Percentiles rank a stretch among this genome's conserved stretches.
Evolutionary conservation across 1,140 invertebrate species (phyloP).

Genomic region (Drosophila ogumai): DNA sequence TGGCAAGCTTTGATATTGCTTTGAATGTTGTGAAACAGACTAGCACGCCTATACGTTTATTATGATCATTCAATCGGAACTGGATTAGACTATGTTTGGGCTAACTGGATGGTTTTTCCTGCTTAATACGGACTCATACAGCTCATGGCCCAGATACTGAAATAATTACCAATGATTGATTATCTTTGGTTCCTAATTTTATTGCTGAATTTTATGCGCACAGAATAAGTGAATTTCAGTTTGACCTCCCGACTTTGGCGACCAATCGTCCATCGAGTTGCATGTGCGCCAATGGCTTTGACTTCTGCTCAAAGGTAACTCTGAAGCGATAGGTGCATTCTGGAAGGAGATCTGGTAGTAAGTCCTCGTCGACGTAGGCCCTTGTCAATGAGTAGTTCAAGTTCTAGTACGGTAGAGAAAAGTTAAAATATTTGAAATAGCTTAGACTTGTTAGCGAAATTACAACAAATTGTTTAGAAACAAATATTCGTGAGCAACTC

Average conservation of each 20-base stretch:
- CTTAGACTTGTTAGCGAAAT: background rate
- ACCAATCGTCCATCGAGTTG: constrained; percentile 41
- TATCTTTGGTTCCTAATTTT: constrained; percentile 9
- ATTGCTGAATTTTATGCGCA: constrained; percentile 1
- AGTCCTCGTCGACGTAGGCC: constrained; percentile 49
- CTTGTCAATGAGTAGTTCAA: constrained; percentile 57
- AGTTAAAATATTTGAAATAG: background rate
- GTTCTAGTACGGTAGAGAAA: constrained; percentile 26
- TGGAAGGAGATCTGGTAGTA: constrained; percentile 50
- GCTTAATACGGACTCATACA: background rate
- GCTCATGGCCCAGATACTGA: background rate
- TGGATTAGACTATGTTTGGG: background rate
- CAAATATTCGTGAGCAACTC: constrained; percentile 7
- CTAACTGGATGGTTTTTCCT: background rate
- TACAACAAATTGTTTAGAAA: background rate
- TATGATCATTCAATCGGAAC: background rate
- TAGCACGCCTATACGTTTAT: background rate
- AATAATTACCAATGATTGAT: background rate
- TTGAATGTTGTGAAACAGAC: background rate
- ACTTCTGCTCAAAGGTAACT: constrained; percentile 34
- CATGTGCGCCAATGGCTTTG: constrained; percentile 42
- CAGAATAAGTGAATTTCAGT: background rate
- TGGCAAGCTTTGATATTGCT: constrained; percentile 17
- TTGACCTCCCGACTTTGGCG: constrained; percentile 1
- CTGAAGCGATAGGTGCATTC: constrained; percentile 53